phyloP scores from a whole-genome alignment of 2,797 vertebrate species.

The Melanotaenia parkinsoni region DNA sequence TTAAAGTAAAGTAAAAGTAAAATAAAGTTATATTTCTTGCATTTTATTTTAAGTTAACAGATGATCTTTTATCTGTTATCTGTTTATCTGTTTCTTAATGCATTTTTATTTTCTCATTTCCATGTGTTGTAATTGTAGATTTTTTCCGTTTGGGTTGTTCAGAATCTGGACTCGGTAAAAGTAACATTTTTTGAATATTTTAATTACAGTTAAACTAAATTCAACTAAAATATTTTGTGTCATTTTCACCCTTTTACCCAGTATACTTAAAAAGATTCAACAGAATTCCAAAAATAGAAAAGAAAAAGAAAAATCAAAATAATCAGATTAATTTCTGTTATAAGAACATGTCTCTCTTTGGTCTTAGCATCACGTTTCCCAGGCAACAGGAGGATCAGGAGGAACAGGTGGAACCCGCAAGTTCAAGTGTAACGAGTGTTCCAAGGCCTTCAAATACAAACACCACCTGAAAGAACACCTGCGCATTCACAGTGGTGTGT shows the following conservation, averaged over 20 bases:
- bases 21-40: too few relatives aligned
- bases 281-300: too few relatives aligned
- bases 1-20: too few relatives aligned
- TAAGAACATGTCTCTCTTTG: not conserved
- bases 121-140: not conserved
- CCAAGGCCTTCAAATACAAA: constrained; percentile 99
- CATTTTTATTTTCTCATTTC: not conserved
- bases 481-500: constrained; percentile 97
- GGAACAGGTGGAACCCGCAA: constrained; percentile 90
- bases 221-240: not conserved
- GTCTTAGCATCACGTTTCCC: constrained; percentile 89
- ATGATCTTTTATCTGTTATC: too few relatives aligned
- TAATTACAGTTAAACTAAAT: not conserved
- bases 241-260: not conserved
- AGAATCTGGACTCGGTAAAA: not conserved
- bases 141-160: not conserved
- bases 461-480: constrained; percentile 99
- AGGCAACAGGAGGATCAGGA: constrained; percentile 86
- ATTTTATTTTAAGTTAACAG: too few relatives aligned
- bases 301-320: not conserved
- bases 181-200: constrained; percentile 4
- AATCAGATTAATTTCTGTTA: not conserved
- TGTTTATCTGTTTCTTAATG: not conserved
- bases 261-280: too few relatives aligned
- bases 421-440: constrained; percentile 98